Base-by-base conservation (phyloP, 2,113 vertebrate genomes). In the Eonycteris spelaea region DNA sequence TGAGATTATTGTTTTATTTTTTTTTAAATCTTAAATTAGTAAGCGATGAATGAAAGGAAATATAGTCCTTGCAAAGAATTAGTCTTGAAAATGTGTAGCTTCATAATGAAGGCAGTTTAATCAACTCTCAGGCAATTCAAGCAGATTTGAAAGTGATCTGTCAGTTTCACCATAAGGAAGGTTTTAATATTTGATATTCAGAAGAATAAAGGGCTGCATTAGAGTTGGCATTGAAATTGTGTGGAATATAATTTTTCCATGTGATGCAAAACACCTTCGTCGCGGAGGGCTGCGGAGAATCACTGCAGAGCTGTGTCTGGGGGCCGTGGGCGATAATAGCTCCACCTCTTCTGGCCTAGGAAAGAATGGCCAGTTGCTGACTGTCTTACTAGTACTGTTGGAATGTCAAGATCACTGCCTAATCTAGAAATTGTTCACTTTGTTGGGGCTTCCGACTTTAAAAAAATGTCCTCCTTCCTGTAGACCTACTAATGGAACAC, bases 401-500 rank as follows among this genome's bases (percentile, higher is more conserved):
- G 96, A 94, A 75, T 97, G 90, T 97, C 40, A 95, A 18, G 91
- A 96, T 97, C 94, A 61, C 73, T 77, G 48, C 51, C 63, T n/a
- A 79, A 83, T 78, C 90, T 86, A 88, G 97, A 78, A 96, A 97
- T 83, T 97, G 91, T 78, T 92, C 86, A 65, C 13, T 89, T 86
- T 89, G 30, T 89, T 94, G 96, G 97, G 89, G 94, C 95, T 96
- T 91, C 70, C 84, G 4, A 96, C n/a, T 79, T 97, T 96, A 96
- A 94, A 40, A 40, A 98, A 98, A 84, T 90, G 85, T 35, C 95
- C 70, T 98, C 92, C 82, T 98, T 98, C 96, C 87, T 85, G 95
- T 97, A 99, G 99, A 99, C 93, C 97, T 99, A 96, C 97, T 99
- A 96, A 99, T 99, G 97, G 99, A 99, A 95, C 99, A 99, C 90